Base-by-base conservation (phyloP, 1,140 invertebrate genomes). In the Idris sp. region DNA sequence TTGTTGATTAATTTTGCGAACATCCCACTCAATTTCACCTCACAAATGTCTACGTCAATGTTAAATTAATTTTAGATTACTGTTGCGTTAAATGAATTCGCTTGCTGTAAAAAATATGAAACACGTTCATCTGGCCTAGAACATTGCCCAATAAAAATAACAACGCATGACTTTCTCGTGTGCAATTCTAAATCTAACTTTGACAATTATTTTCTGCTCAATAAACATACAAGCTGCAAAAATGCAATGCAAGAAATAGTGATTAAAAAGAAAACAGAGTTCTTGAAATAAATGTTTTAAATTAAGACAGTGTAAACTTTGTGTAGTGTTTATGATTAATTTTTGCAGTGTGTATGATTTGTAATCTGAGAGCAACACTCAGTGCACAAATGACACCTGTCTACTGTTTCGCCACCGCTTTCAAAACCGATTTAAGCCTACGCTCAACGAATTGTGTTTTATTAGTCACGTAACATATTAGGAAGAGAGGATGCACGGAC, bases 401-500 rank as follows among this genome's bases (percentile, higher is more conserved):
- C 48, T 6, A 9, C 51, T 36, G 36, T 43, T 53, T 54, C 10
- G 22, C 11, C 8, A 31, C 33, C 54, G 33, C 40, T 56, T 67
- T 62, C 56, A 41, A 62, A 51, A 69, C 18, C 54, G 40, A 26
- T 26, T 22, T 19, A 14, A 36, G 8, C 30, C 64, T 11, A 43
- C 41, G 14, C 14, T 18, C 13, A 19, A 78, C 33, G 22, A 51
- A 35, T 48, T 67, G 28, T 62, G 67, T 67, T 62, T 68, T 64
- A 77, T 77, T 74, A 58, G 61, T 74, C 51, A 72, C 65, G 71
- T 53, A 74, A 81, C 46, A 53, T 30, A 77, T 81, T 79, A 76
- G 35, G 73, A 68, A 67, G 49, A 64, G 22, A 74, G 36, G 68
- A 72, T 69, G 35, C 31, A 74, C 40, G 74, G 46, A 61, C 73